These are phyloP conservation scores for Xanthorhoe designata DNA, from an alignment of 2,888 invertebrate species.

Conservation along the genomic window DNA sequence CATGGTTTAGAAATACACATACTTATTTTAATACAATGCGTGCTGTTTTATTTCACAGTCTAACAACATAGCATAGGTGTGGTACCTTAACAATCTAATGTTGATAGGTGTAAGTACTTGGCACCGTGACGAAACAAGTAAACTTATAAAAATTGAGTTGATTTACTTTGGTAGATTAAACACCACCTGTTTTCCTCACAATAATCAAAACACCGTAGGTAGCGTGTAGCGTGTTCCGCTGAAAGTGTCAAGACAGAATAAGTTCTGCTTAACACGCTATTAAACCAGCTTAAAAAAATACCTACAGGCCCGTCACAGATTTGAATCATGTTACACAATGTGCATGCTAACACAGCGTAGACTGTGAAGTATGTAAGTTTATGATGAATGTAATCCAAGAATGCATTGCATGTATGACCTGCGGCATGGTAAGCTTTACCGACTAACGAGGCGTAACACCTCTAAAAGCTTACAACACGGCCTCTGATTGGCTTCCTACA, in stretches of 20 bases:
- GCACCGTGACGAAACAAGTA: no score
- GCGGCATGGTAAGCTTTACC: constrained; percentile 21
- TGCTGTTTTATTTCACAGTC: background rate
- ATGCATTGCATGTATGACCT: constrained; percentile 24
- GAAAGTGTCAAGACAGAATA: no score
- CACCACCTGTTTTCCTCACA: no score
- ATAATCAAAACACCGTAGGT: no score
- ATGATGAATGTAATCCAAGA: constrained; percentile 17
- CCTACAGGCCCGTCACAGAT: no score
- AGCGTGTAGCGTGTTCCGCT: no score
- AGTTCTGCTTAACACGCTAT: no score
- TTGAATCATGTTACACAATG: no score
- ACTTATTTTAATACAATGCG: constrained; percentile 13
- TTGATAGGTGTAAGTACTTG: background rate
- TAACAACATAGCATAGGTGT: background rate
- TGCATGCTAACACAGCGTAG: background rate
- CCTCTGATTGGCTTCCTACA: constrained; percentile 33
- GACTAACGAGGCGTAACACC: constrained; percentile 29
- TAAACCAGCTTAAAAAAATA: no score
- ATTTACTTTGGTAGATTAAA: no score
- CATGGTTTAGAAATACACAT: constrained; percentile 19
- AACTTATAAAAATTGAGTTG: no score
- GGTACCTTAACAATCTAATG: background rate
- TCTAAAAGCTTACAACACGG: constrained; percentile 20
- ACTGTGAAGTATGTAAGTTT: constrained; percentile 6